Conservation (phyloP, 2,797 vertebrate species). For the Distichodus sexfasciatus region DNA sequence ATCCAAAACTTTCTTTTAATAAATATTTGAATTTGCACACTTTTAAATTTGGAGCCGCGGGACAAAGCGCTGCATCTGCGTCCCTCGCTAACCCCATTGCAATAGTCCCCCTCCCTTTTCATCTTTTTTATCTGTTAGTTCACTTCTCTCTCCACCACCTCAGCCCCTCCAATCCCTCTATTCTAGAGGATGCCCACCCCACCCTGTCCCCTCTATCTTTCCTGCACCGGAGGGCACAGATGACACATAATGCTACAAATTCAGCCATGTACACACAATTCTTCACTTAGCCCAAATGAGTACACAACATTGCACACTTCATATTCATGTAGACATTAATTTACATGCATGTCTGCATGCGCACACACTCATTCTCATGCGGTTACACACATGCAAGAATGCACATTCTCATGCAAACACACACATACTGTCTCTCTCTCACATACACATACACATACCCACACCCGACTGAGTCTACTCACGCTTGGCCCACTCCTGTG, state of each 20-base stretch:
- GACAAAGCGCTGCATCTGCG: constrained; percentile 71
- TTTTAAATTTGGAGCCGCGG: constrained; percentile 70
- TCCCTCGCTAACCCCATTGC: constrained; percentile 44
- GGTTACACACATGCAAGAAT: constrained; percentile 3
- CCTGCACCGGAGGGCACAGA: constrained; percentile 59
- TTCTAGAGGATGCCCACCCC: too few species aligned
- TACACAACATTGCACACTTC: constrained; percentile 27
- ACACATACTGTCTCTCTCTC: neutral
- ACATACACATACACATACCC: constrained; percentile 4
- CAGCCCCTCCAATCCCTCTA: neutral
- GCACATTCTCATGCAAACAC: constrained; percentile 14
- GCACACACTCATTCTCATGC: neutral
- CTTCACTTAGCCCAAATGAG: constrained; percentile 45
- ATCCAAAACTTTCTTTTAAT: constrained; percentile 78
- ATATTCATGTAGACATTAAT: constrained; percentile 1
- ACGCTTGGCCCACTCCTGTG: constrained; percentile 73
- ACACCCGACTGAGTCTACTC: constrained; percentile 61
- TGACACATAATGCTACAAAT: constrained; percentile 60
- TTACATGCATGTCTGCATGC: neutral
- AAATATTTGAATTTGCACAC: constrained; percentile 81
- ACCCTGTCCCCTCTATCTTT: neutral
- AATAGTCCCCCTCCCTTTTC: neutral
- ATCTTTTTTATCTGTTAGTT: neutral
- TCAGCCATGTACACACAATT: constrained; percentile 28
- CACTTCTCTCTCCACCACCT: neutral